Base-by-base conservation (phyloP, 2,797 vertebrate species). In the Calcarius lapponicus region DNA sequence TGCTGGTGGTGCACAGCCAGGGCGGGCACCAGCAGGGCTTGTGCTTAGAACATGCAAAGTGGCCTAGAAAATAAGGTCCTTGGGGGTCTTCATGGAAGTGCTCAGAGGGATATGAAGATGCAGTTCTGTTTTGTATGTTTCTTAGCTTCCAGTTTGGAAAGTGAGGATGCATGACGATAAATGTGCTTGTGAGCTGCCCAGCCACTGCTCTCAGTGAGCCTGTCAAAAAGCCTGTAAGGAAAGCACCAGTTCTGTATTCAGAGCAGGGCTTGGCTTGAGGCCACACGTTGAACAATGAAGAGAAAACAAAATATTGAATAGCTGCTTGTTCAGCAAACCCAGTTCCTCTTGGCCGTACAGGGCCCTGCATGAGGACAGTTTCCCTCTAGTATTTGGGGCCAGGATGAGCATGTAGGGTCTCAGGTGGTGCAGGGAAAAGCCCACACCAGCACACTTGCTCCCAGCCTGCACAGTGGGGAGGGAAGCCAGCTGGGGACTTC, bases 251-350 rank as follows among this genome's bases (percentile, higher is more conserved):
- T 95, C 95, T 94, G 86, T 95, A 89, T 95, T 96, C 94, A 89
- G 93, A 96, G 86, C 84, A 74, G 79, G 84, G 57, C 81, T 95
- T 96, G 96, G 96, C 96, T 92, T 57, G 53, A 71, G 74, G 95
- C 96, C 96, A 96, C 1, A 0, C 20, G 0, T 51, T 89, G 81
- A 95, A 94, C 96, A 96, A 94, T 93, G 92, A 92, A 85, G 79
- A 94, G 88, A 97, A 97, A 97, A 94, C 96, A 95, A 96, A 96
- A 96, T 93, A 94, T 91, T 97, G 91, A 97, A 96, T 96, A 93
- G 96, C 95, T 97, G 94, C 94, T 95, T 94, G 93, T 96, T 96
- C 92, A 85, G 94, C 93, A 93, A 94, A 83, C 79, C 17, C 61
- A 11, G 75, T 93, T 96, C 91, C 94, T 92, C 74, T 74, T 85